Percentiles rank a stretch among this genome's conserved stretches.
Conservation (phyloP, 2,797 vertebrate species). For the Enteromius thamalakanensis region DNA sequence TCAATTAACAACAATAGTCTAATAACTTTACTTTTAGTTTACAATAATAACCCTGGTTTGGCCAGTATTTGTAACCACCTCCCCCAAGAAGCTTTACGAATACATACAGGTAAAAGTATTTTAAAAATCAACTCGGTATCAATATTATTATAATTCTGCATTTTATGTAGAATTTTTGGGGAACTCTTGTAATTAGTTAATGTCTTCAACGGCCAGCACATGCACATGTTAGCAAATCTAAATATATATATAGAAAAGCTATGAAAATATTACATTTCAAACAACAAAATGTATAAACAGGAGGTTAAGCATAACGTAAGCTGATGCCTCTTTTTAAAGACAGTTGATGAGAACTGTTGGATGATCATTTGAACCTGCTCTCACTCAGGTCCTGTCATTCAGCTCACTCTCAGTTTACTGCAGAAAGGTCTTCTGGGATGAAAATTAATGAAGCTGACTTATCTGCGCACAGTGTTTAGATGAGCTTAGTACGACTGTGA, state of each 20-base stretch:
- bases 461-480: conserved; percentile 60
- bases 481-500: conserved; percentile 62
- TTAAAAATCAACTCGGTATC: no score
- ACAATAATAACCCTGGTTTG: background rate
- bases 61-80: background rate
- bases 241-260: background rate
- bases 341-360: background rate
- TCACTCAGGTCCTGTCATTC: background rate
- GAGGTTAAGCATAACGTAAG: background rate
- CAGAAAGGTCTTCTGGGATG: conserved; percentile 43
- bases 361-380: background rate
- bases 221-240: background rate
- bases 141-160: no score
- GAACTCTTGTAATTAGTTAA: no score
- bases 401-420: background rate
- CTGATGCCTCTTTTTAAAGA: background rate
- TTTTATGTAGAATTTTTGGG: no score
- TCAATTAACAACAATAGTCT: background rate
- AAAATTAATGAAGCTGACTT: conserved; percentile 58
- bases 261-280: background rate
- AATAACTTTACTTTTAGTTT: background rate
- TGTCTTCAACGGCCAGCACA: no score
- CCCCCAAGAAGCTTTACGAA: no score
- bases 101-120: no score
- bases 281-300: background rate